A percentile compares a stretch with the other conserved stretches of the same genome.
These are phyloP conservation scores for Calliopsis andreniformis DNA, from an alignment of 1,140 invertebrate species.

Conservation along the genomic window DNA sequence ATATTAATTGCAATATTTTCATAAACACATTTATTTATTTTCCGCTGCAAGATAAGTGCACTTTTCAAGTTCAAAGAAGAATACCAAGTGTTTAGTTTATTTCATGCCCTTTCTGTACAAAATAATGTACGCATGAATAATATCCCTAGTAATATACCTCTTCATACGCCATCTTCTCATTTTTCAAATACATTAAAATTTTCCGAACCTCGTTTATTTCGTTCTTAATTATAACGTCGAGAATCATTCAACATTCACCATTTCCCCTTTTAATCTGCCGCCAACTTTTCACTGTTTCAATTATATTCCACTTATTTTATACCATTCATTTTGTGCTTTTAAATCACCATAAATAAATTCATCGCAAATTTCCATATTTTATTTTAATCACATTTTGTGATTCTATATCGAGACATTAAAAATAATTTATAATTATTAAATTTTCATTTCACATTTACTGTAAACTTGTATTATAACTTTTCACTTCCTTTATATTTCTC, in stretches of 20 bases:
- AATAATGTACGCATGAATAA: constrained; percentile 38
- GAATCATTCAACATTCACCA: constrained; percentile 38
- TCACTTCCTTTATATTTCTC: no score
- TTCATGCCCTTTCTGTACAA: constrained; percentile 33
- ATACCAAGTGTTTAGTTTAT: constrained; percentile 39
- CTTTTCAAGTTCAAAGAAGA: constrained; percentile 38
- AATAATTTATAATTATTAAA: no score
- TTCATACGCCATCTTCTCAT: neutral
- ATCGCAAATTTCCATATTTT: no score
- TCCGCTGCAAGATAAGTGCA: constrained; percentile 3
- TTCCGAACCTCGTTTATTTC: constrained; percentile 23
- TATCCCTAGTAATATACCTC: neutral
- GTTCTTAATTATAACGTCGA: constrained; percentile 20
- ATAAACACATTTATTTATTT: constrained; percentile 27
- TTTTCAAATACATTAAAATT: neutral
- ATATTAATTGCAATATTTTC: no score
- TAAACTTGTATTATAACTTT: no score
- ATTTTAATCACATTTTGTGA: no score
- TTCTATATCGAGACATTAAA: no score
- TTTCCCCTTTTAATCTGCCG: constrained; percentile 31
- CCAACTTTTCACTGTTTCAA: neutral
- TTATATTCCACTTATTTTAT: no score
- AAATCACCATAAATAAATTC: no score
- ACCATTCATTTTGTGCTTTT: no score
- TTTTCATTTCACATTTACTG: no score